Base-by-base conservation (phyloP, 1,140 invertebrate species). In the Hycleus phaleratus region DNA sequence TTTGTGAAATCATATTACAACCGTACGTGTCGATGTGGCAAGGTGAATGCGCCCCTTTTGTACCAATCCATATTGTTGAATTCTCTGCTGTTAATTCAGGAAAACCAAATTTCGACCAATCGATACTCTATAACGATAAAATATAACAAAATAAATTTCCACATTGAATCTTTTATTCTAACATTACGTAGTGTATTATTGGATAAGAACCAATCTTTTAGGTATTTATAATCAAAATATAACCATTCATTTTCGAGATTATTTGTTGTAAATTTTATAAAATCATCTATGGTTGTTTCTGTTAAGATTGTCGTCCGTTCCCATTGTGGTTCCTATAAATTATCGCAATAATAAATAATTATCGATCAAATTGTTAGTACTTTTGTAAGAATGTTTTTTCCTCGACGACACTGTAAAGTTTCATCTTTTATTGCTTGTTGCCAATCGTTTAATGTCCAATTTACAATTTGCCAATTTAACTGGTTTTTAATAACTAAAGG, bases 11-110 rank as follows among this genome's bases (percentile, higher is more conserved):
- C 67, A 97, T 82, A 78, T 97, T 98, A 64, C 83, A 91, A 0
- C 93, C 94, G 79, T 97, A 97, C 2, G 92, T 90, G 73, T 98
- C 95, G 72, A 87, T 85, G 77, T 98, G 95, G 61, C 93, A 94
- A 26, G 93, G 91, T 2, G 95, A 97, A 71, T 95, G 90, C 25
- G 93, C 85, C 9, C 90, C 90, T 69, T 79, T 77, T 60, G 83
- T 91, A 25, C 95, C 93, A 55, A 97, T 82, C 95, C 95, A 98
- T 9, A 96, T 77, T 38, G 91, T 93, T 46, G 86, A 90, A 50
- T 93, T 81, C 45, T 76, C 62, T 6, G 81, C 83, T 59, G 81
- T 78, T 58, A 82, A 79, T 40, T 86, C 82, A 39, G 77, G 68
- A 71, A 90, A 89, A 3, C 91, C 93, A 75, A 94, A 86, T 26